These are phyloP conservation scores for Aplodontia rufa DNA, from an alignment of 2,113 vertebrate genomes.

Conservation along the genomic window DNA sequence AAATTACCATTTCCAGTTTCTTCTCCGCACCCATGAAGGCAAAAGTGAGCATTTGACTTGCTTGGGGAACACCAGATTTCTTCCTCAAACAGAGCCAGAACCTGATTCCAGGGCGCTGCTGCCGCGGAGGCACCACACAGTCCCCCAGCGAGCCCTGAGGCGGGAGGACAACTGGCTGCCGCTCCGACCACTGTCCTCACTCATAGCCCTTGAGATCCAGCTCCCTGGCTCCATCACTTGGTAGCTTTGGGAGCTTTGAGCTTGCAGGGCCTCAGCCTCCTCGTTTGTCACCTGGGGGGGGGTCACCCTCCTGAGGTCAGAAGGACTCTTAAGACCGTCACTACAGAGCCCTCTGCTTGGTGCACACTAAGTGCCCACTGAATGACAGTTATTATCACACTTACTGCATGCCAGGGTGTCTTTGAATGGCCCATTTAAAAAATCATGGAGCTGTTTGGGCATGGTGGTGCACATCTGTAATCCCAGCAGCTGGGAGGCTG, in stretches of 20 bases:
- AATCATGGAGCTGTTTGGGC: no score
- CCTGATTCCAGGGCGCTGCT: background rate
- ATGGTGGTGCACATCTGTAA: no score
- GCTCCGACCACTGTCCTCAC: fast-evolving
- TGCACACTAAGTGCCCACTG: fast-evolving
- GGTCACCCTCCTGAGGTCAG: background rate
- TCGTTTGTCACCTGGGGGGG: no score
- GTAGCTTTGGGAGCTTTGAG: background rate
- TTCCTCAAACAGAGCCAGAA: background rate
- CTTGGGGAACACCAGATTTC: background rate
- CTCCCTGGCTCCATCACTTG: background rate
- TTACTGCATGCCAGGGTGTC: fast-evolving
- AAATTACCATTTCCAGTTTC: background rate
- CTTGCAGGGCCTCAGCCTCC: background rate
- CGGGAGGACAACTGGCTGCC: fast-evolving
- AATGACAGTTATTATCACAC: fast-evolving
- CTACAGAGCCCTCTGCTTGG: no score
- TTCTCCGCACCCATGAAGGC: background rate
- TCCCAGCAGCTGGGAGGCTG: no score
- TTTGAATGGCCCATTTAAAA: background rate
- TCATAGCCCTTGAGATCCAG: background rate
- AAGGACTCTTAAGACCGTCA: fast-evolving
- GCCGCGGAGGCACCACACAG: background rate
- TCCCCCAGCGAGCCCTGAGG: background rate
- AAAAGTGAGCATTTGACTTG: background rate